A percentile compares a stretch with the other conserved stretches of the same genome.
Evolutionary conservation across 2,888 invertebrate genomes (phyloP).

Genomic region (Xestia sexstrigata): DNA sequence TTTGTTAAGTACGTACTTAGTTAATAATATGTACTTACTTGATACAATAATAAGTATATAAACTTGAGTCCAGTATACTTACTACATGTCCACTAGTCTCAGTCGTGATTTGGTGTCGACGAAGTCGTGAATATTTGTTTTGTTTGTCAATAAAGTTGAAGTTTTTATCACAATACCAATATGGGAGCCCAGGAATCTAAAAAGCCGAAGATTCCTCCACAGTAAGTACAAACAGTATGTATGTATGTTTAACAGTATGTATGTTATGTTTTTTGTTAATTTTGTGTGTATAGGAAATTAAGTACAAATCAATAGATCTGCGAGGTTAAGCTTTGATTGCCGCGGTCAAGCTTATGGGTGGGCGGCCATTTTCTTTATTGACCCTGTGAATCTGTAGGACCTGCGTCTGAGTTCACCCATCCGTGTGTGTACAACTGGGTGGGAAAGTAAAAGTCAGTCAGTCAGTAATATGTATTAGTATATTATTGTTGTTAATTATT

Average conservation of each 20-base stretch:
- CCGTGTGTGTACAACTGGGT: neutral
- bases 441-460: too few relatives aligned
- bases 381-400: neutral
- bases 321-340: neutral
- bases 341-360: too few relatives aligned
- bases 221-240: too few relatives aligned
- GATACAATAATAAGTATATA: neutral
- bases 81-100: neutral
- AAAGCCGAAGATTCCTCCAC: neutral
- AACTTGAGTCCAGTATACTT: neutral
- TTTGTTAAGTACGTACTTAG: neutral
- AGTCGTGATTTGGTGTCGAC: neutral
- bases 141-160: neutral
- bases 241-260: too few relatives aligned
- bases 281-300: neutral
- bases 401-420: neutral
- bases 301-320: neutral
- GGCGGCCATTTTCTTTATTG: neutral
- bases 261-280: neutral
- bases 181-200: slow-evolving; percentile 14
- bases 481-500: too few relatives aligned
- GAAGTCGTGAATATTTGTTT: neutral
- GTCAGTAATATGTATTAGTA: too few relatives aligned
- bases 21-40: neutral
- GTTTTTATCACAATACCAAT: neutral